phyloP scores from a whole-genome alignment of 2,797 vertebrate genomes.

The Rhodeus uyekii region DNA sequence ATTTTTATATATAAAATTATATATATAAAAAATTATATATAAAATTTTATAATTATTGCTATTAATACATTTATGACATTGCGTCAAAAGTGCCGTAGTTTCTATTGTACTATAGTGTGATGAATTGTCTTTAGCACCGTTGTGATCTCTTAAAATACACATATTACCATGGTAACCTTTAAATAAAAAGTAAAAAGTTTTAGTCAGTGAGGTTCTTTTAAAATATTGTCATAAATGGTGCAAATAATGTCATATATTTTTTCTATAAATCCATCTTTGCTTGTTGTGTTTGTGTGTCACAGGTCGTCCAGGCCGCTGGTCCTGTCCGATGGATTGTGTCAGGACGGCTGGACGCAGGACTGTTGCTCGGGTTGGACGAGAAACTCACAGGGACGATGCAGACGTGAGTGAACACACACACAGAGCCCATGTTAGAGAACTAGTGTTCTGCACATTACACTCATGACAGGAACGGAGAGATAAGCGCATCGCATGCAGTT shows the following conservation, averaged over 20 bases:
- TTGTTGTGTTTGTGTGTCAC: constrained; percentile 25
- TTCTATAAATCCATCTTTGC: background rate
- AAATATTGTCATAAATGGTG: background rate
- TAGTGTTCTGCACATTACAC: no score
- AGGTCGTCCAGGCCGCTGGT: constrained; percentile 77
- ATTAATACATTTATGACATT: background rate
- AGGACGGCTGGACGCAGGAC: constrained; percentile 74
- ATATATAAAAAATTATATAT: no score
- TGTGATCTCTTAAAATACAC: background rate
- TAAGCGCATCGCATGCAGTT: no score
- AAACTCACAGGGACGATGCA: background rate
- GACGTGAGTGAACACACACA: constrained; percentile 9
- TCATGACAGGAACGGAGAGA: no score
- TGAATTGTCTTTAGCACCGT: background rate
- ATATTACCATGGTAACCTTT: background rate
- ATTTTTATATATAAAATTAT: no score
- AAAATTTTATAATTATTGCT: background rate
- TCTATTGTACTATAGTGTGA: background rate
- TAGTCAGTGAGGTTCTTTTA: background rate
- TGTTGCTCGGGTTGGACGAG: constrained; percentile 61
- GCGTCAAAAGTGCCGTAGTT: background rate
- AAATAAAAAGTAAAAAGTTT: background rate
- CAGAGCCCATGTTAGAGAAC: no score
- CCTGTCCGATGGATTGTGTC: constrained; percentile 81
- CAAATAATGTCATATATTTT: no score